These are phyloP conservation scores for Parelbella ahira DNA, from an alignment of 2,888 invertebrate species.

Conservation along the genomic window DNA sequence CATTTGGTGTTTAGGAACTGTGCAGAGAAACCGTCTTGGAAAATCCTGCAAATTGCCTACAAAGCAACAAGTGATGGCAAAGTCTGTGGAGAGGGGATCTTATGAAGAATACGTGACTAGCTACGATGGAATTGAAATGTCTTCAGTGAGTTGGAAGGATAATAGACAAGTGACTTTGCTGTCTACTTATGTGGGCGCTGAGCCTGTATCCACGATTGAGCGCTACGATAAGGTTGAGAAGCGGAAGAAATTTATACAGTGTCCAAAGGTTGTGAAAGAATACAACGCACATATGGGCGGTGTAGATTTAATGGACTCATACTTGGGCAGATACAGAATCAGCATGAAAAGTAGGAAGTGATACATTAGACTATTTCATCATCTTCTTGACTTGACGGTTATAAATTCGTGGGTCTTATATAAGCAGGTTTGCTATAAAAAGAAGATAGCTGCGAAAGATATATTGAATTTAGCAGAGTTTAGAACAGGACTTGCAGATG, in stretches of 20 bases:
- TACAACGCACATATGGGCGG: conserved; percentile 36
- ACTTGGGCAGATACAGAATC: conserved; percentile 39
- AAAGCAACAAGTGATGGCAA: conserved; percentile 37
- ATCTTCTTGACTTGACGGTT: conserved; percentile 40
- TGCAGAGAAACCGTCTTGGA: conserved; percentile 35
- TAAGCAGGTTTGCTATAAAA: conserved; percentile 38
- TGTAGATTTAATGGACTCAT: conserved; percentile 38
- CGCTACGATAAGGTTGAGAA: conserved; percentile 40
- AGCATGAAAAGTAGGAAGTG: conserved; percentile 40
- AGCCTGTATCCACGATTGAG: conserved; percentile 37
- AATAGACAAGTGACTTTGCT: conserved; percentile 42
- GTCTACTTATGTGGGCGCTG: conserved; percentile 42
- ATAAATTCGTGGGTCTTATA: conserved; percentile 44
- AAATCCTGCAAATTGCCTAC: conserved; percentile 37
- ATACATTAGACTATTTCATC: conserved; percentile 38
- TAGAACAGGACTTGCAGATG: conserved; percentile 40
- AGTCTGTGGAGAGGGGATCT: conserved; percentile 36
- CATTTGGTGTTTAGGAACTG: conserved; percentile 36
- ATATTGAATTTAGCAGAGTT: conserved; percentile 41
- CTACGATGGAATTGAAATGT: conserved; percentile 36
- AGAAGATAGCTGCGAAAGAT: conserved; percentile 38
- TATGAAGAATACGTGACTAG: conserved; percentile 37
- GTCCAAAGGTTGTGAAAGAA: conserved; percentile 36
- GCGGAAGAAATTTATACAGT: no score
- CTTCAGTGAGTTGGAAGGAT: conserved; percentile 42